Percentiles rank a stretch among this genome's conserved stretches.
Conservation (phyloP, 2,113 vertebrate species). For the cattle (Bos taurus) region DNA sequence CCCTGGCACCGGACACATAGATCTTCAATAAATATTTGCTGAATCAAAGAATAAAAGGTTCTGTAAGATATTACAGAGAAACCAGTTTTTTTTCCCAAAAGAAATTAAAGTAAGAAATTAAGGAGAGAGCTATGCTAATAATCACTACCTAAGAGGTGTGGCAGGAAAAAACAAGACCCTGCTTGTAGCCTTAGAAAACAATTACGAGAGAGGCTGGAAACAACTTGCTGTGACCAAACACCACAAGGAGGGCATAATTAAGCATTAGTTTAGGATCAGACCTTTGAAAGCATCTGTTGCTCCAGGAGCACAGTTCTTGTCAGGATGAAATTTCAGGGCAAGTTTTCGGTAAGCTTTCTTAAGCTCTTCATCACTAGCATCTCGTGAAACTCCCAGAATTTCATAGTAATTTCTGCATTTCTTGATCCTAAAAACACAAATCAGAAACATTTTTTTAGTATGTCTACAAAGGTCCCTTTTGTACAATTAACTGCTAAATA, state of each 20-base stretch:
- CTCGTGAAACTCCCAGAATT: constrained; percentile 89
- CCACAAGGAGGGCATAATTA: neutral
- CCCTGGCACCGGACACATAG: neutral
- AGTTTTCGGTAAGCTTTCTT: constrained; percentile 94
- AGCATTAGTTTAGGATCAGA: constrained; percentile 56
- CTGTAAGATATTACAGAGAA: neutral
- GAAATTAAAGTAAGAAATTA: constrained; percentile 5
- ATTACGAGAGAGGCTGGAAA: neutral
- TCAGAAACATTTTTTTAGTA: neutral
- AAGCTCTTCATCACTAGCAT: constrained; percentile 92
- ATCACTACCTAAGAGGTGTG: neutral
- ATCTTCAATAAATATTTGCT: neutral
- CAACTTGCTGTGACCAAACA: neutral
- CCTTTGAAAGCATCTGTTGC: constrained; percentile 98
- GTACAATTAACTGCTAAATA: neutral
- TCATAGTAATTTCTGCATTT: constrained; percentile 96
- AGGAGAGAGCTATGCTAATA: neutral
- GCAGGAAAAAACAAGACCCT: neutral
- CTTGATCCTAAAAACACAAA: constrained; percentile 87
- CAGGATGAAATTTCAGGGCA: constrained; percentile 94
- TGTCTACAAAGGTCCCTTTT: constrained; percentile 21
- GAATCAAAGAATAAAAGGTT: neutral
- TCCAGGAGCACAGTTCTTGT: constrained; percentile 96
- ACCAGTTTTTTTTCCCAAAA: neutral
- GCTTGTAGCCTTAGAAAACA: neutral